phyloP scores from a whole-genome alignment of 2,888 invertebrate species.

The Amphimallon solstitiale region DNA sequence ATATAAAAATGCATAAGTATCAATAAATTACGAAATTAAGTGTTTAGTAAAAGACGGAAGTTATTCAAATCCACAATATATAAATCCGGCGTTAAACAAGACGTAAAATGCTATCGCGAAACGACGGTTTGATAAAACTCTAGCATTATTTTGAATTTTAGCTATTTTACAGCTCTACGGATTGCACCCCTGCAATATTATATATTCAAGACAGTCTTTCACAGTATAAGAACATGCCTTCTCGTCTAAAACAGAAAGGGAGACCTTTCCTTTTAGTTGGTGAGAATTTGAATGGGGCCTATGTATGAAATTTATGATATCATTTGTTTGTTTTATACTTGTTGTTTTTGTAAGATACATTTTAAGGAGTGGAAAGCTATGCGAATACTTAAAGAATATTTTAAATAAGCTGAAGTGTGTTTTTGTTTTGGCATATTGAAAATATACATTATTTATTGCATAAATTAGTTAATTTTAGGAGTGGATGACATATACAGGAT shows the following conservation, averaged over 20 bases:
- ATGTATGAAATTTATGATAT: conserved; percentile 16
- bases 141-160: conserved; percentile 39
- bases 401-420: no score
- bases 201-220: conserved; percentile 36
- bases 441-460: no score
- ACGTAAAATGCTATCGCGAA: neutral
- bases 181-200: conserved; percentile 40
- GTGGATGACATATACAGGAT: no score
- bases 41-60: no score
- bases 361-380: no score
- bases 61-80: no score
- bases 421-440: no score
- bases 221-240: conserved; percentile 4
- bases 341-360: no score
- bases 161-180: conserved; percentile 42
- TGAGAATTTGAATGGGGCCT: neutral
- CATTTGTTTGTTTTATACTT: neutral
- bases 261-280: neutral
- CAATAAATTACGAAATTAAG: no score
- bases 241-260: conserved; percentile 13
- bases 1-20: no score
- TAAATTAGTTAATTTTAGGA: no score
- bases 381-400: no score
- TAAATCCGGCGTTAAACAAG: neutral
- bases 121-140: conserved; percentile 33